phyloP scores from a whole-genome alignment of 2,113 vertebrate genomes.

The Grus americana region DNA sequence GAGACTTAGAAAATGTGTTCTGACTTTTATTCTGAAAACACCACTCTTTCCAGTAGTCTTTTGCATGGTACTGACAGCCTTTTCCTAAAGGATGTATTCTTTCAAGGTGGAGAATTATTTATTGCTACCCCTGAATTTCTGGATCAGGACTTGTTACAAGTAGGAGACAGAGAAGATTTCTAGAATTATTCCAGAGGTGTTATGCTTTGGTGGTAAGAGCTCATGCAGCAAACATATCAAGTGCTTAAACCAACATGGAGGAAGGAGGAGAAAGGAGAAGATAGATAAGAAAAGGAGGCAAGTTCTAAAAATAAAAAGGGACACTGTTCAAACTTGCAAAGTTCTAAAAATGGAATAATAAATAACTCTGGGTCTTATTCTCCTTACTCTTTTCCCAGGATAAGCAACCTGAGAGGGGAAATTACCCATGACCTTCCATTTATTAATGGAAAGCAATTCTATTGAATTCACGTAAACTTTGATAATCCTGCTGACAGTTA shows the following conservation, averaged over 20 bases:
- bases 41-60: background rate
- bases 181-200: background rate
- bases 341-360: background rate
- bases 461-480: background rate
- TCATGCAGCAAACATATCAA: background rate
- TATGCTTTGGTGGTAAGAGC: background rate
- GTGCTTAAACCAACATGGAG: background rate
- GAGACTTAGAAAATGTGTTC: background rate
- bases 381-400: background rate
- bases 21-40: background rate
- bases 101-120: background rate
- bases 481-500: background rate
- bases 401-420: background rate
- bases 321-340: background rate
- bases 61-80: background rate
- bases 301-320: background rate
- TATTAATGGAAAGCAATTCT: background rate
- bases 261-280: background rate
- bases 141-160: background rate
- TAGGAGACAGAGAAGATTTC: background rate
- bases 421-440: background rate
- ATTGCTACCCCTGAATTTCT: background rate
- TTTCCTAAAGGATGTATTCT: background rate
- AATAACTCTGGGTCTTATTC: background rate
- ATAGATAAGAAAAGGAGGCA: background rate